Percentiles rank a stretch among this genome's conserved stretches.
Evolutionary conservation across 2,888 invertebrate species (phyloP).

Genomic region (Thera britannica): DNA sequence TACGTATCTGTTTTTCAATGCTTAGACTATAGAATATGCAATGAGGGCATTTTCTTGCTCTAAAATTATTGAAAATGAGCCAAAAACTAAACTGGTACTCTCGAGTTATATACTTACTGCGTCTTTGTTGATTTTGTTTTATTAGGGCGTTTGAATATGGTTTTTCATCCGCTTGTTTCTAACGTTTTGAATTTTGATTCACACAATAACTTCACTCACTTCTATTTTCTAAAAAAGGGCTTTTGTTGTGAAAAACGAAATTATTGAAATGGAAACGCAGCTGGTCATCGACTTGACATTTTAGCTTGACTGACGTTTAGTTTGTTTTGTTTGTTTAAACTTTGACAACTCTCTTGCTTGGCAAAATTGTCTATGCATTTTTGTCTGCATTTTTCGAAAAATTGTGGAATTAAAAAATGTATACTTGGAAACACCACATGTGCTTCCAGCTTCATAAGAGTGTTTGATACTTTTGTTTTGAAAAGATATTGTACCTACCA

Average conservation of each 20-base stretch:
- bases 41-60: background rate
- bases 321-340: conserved; percentile 10
- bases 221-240: background rate
- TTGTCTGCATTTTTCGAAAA: too few species aligned
- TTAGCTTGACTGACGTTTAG: background rate
- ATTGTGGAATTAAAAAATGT: too few species aligned
- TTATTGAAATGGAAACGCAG: conserved; percentile 13
- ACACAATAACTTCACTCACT: background rate
- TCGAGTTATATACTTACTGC: conserved; percentile 20
- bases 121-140: conserved; percentile 13
- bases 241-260: conserved; percentile 31
- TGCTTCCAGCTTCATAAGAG: too few species aligned
- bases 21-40: background rate
- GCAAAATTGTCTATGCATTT: too few species aligned
- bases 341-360: background rate
- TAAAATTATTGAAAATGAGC: conserved; percentile 13
- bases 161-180: background rate
- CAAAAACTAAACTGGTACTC: conserved; percentile 12
- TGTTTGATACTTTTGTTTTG: too few species aligned
- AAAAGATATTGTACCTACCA: too few species aligned
- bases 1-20: background rate
- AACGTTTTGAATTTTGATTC: conserved; percentile 5
- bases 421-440: too few species aligned
- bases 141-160: background rate
- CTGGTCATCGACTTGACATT: background rate